Base-by-base conservation (phyloP, 2,113 vertebrate species). In the Pedetes capensis region DNA sequence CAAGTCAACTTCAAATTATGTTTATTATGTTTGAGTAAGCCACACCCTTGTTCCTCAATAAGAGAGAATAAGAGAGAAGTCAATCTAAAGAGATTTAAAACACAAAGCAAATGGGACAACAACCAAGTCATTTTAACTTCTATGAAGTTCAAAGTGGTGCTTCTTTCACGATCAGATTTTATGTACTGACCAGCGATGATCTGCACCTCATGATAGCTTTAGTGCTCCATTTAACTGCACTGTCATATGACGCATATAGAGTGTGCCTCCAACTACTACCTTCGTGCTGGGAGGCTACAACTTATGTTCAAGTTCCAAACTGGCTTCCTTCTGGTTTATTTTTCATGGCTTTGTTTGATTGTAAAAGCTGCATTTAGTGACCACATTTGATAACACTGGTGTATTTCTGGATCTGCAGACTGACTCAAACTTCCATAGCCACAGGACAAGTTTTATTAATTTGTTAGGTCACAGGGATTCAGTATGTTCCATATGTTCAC, bases 381-480 rank as follows among this genome's bases (percentile, higher is more conserved):
- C 55, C 89, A 72, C 27, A 25, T 23, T 39, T 84, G 69, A 18
- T 83, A 76, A 84, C 64, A 29, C 13, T 85, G 42, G 23, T 34
- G 5, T 71, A 57, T 95, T 90, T 64, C 17, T 92, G 85, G 49
- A 64, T 91, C 37, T 81, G 29, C 13, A 59, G 80, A 63, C 34
- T 89, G 44, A 10, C 23, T 92, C 55, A 32, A 91, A 79, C 0
- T 0, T 61, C 12, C 74, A 74, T 76, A 90, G 9, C 22, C 85
- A 39, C 18, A 78, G 88, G 12, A 95, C 55, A 97, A 87, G 61
- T 39, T 55, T 74, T 91, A 51, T 90, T 93, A 94, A 88, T 53
- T 93, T 78, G 86, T 94, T 96, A 91, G 68, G 66, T 64, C 95
- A 12, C 2, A 75, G 72, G 69, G 53, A 39, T 34, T 55, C 53